Base-by-base conservation (phyloP, 2,113 vertebrate genomes). In the Falco punctatus region DNA sequence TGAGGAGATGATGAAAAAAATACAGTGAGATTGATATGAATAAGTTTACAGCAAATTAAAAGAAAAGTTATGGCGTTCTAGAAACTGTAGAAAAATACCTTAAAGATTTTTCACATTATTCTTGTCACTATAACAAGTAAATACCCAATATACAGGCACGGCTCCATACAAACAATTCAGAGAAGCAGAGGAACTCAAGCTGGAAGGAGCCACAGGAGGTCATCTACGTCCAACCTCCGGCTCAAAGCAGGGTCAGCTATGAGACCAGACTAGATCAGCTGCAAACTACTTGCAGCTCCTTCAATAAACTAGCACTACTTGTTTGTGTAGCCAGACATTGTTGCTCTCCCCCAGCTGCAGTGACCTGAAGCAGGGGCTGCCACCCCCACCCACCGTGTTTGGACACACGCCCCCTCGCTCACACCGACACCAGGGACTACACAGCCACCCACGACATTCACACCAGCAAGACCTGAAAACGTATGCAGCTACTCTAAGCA, bases 1-100 rank as follows among this genome's bases (percentile, higher is more conserved):
- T 99, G 93, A 33, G 96, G 90, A 96, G 90, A 40, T 16, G 46
- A 81, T 87, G 24, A 71, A 61, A 19, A 7, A 40, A 35, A 59
- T 2, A 70, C 5, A 32, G 28, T 44, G 40, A 92, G 74, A 22
- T 62, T 30, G 92, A 49, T 35, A 42, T 7, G 9, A 81, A 7
- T 19, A 38, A 64, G 5, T 27, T 89, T n/a, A 59, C 26, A 71
- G 74, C 18, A 86, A 74, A 67, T 28, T 7, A 52, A 42, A 42
- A 17, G 73, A 82, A 23, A 59, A 64, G 59, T 3, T 3, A 52
- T 1, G 5, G 15, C 52, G 77, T 49, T 57, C 94, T 40, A 79
- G 26, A 79, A 91, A 87, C 44, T 2, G 14, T 2, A 92, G 55
- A 75, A 72, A 87, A 83, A 57, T 0, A 49, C 9, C 59, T 87